Evolutionary conservation across 2,888 invertebrate species (phyloP), one percentile per base, ranked within the genome.

Genomic region (Agelastica alni): DNA sequence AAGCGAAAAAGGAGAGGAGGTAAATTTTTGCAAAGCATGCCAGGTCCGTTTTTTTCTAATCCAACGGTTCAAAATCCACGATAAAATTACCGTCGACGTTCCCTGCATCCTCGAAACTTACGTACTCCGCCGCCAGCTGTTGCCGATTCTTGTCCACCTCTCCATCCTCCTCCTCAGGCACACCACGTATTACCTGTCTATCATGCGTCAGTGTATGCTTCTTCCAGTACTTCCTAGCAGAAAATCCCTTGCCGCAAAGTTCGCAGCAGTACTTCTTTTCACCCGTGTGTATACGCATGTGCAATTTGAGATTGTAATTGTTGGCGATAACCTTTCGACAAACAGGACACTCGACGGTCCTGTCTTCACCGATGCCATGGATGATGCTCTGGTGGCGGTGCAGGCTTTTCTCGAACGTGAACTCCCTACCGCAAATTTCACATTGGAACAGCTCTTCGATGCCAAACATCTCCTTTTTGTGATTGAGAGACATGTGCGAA

Each of bases 211-310:
- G n/a, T 36, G 57, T 61, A 42, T 71, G 71, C 28, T 65, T 63
- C 32, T 68, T 66, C 43, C 64, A 63, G 34, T 69, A 68, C 37
- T 69, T 67, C n/a, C 56, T 62, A 2, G 64, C 66, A 1, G 65
- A 56, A 51, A 70, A 72, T 0, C 64, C 62, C 46, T 69, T 69
- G 4, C 71, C 71, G 46, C 73, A 73, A 13, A 63, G 45, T 32
- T 72, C 68, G 31, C 73, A 73, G 17, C 65, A 67, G 58, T 61
- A 69, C 3, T 66, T 66, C 41, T 68, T 70, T 41, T 71, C 72
- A 0, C 72, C 71, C 1, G 71, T 72, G 32, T 73, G 73, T 12
- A 64, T 61, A 22, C 70, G 61, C 69, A 72, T 72, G 56, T 73
- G 73, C 58, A 71, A 59, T 44, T 70, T 72, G 37, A 73, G 63